Evolutionary conservation across 1,140 invertebrate genomes (phyloP).

Genomic region (Eumaeus atala): DNA sequence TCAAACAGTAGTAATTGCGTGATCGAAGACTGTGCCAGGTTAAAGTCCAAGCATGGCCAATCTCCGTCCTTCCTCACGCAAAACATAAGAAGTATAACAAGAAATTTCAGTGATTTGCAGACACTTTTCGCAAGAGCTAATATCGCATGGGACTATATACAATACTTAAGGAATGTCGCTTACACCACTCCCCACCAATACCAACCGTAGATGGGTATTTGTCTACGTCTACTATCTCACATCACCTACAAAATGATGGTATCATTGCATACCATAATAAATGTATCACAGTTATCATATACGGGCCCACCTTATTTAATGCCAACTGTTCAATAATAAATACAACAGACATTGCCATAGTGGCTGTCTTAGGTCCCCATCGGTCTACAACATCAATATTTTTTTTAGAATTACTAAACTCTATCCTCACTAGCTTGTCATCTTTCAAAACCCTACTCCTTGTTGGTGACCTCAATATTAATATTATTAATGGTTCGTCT

Average conservation of each 20-base stretch:
- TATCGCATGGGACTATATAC: too few relatives aligned
- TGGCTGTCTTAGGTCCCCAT: not conserved
- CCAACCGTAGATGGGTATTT: not conserved
- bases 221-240: not conserved
- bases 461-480: not conserved
- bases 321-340: not conserved
- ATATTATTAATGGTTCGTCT: not conserved
- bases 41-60: not conserved
- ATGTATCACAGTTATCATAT: not conserved
- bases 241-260: not conserved
- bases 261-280: not conserved
- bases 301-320: not conserved
- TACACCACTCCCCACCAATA: not conserved
- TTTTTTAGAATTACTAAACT: not conserved
- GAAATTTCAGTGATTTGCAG: not conserved
- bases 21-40: not conserved
- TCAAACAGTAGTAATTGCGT: not conserved
- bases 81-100: not conserved
- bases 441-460: not conserved
- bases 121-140: not conserved
- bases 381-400: not conserved
- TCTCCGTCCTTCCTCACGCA: not conserved
- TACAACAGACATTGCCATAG: not conserved
- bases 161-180: not conserved
- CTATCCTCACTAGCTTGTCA: not conserved